Evolutionary conservation across 53 echinoderm and acorn worm genomes (phyloP).

Genomic region (Pentamera pediparva): DNA sequence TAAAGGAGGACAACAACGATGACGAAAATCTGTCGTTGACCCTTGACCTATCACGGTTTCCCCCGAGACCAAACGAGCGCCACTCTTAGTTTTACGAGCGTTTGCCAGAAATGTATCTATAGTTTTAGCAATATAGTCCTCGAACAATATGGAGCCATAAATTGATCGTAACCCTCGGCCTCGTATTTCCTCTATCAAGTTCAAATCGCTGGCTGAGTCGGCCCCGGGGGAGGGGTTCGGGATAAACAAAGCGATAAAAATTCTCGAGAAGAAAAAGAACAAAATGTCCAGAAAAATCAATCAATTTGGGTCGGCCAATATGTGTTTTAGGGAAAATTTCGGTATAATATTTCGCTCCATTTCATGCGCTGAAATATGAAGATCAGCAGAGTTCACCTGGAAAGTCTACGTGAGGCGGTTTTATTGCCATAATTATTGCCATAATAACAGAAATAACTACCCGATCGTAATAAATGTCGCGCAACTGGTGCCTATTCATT

Average conservation of each 20-base stretch:
- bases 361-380: background rate
- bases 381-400: background rate
- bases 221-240: slow-evolving; percentile 15
- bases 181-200: slow-evolving; percentile 34
- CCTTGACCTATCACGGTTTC: slow-evolving; percentile 22
- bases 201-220: background rate
- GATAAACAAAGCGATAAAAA: slow-evolving; percentile 31
- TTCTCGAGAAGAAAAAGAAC: background rate
- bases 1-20: slow-evolving; percentile 8
- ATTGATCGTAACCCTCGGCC: slow-evolving; percentile 31
- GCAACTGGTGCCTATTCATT: no score
- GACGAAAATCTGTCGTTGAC: slow-evolving; percentile 30
- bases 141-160: slow-evolving; percentile 22
- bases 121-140: slow-evolving; percentile 16
- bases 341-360: background rate
- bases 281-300: slow-evolving; percentile 33
- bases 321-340: slow-evolving; percentile 6
- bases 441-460: background rate
- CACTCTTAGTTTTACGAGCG: slow-evolving; percentile 32
- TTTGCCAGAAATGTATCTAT: slow-evolving; percentile 27
- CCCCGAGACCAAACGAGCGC: slow-evolving; percentile 21
- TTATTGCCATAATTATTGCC: background rate
- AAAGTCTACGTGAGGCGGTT: slow-evolving; percentile 4
- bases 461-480: no score
- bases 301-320: slow-evolving; percentile 29